Evolutionary conservation across 2,888 invertebrate genomes (phyloP).

Genomic region (Yponomeuta cagnagella): DNA sequence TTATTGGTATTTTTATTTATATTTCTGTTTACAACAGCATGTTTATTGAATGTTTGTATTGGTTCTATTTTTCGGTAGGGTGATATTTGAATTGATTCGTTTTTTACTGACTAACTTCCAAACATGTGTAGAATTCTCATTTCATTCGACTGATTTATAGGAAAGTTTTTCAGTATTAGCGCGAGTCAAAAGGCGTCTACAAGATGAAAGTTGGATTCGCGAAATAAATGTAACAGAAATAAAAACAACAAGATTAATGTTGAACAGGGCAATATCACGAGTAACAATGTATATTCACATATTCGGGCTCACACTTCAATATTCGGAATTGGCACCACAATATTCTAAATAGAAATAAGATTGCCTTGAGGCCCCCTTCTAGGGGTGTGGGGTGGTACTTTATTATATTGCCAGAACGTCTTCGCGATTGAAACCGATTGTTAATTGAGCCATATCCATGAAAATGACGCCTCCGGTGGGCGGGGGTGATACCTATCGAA

Average conservation of each 20-base stretch:
- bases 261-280: constrained; percentile 51
- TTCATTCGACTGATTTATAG: constrained; percentile 4
- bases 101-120: constrained; percentile 22
- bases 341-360: constrained; percentile 75
- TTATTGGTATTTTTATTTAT: constrained; percentile 43
- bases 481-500: constrained; percentile 66
- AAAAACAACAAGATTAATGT: constrained; percentile 18
- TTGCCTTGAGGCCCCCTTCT: constrained; percentile 56
- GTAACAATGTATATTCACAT: constrained; percentile 43
- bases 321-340: constrained; percentile 75
- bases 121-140: constrained; percentile 19
- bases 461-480: constrained; percentile 64
- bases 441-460: constrained; percentile 76
- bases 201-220: constrained; percentile 7
- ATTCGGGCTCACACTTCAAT: constrained; percentile 68
- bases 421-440: constrained; percentile 75
- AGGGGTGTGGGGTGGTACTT: constrained; percentile 53
- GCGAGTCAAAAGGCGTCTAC: background rate
- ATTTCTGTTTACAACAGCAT: constrained; percentile 29
- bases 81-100: constrained; percentile 13
- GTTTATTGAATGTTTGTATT: constrained; percentile 32
- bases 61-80: constrained; percentile 25
- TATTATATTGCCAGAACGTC: constrained; percentile 67
- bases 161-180: background rate
- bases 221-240: constrained; percentile 15